phyloP scores from a whole-genome alignment of 2,113 vertebrate species.

The Phalacrocorax aristotelis region DNA sequence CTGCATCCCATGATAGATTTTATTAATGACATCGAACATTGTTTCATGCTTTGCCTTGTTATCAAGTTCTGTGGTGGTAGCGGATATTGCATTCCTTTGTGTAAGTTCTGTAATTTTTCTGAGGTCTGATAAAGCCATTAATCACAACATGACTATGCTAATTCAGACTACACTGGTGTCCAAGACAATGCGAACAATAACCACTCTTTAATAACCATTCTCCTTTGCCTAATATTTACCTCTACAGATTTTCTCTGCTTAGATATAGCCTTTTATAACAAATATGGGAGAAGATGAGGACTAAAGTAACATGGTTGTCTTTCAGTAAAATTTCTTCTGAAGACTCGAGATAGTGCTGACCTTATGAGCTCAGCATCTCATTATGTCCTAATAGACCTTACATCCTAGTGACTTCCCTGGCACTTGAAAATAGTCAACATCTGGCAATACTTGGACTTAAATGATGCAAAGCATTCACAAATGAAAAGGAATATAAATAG shows the following conservation, averaged over 20 bases:
- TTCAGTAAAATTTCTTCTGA: neutral
- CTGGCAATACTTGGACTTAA: neutral
- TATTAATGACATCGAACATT: conserved; percentile 24
- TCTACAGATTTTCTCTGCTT: neutral
- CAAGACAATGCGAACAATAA: neutral
- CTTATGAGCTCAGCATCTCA: neutral
- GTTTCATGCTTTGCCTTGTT: conserved; percentile 3
- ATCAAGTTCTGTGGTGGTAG: neutral
- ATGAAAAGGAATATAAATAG: neutral
- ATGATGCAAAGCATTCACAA: neutral
- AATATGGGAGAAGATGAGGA: neutral
- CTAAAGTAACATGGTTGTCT: neutral
- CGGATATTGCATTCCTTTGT: conserved; percentile 12
- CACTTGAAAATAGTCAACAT: neutral
- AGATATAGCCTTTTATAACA: neutral
- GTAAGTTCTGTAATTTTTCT: neutral
- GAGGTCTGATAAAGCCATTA: conserved; percentile 22
- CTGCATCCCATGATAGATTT: neutral
- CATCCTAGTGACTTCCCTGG: neutral
- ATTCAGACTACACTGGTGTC: neutral
- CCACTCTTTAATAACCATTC: neutral
- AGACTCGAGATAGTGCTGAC: neutral
- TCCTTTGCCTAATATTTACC: neutral
- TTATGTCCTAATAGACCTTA: neutral
- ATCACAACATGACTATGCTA: conserved; percentile 13